Percentiles rank a stretch among this genome's conserved stretches.
Conservation (phyloP, 2,113 vertebrate species). For the Anser brachyrhynchus region DNA sequence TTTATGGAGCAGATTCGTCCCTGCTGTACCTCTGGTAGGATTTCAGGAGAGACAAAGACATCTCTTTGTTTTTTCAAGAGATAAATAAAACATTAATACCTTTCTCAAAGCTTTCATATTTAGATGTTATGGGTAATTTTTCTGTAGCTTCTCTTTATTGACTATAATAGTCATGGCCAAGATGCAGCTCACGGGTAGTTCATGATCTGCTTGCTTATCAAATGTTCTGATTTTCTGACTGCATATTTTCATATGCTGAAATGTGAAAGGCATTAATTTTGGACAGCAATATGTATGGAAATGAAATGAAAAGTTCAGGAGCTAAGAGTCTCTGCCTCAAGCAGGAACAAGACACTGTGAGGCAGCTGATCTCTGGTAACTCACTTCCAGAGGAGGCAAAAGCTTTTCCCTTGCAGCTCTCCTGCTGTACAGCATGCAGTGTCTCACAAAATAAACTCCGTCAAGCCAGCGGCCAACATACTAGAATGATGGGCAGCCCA, state of each 20-base stretch:
- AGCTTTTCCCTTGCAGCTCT: background rate
- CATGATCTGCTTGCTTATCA: constrained; percentile 3
- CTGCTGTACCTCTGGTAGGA: constrained; percentile 8
- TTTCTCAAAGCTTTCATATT: background rate
- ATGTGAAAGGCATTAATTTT: constrained; percentile 20
- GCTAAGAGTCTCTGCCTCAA: background rate
- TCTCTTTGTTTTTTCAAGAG: background rate
- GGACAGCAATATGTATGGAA: constrained; percentile 5
- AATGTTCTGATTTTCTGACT: constrained; percentile 1
- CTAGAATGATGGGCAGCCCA: background rate
- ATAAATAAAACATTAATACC: constrained; percentile 32
- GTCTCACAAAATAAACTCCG: background rate
- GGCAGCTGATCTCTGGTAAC: background rate
- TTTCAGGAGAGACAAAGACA: constrained; percentile 28
- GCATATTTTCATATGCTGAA: constrained; percentile 13
- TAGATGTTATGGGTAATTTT: background rate
- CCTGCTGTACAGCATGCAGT: background rate
- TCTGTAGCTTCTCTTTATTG: background rate
- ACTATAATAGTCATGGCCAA: background rate
- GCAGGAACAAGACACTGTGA: background rate
- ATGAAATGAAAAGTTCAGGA: constrained; percentile 19
- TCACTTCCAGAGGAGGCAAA: background rate
- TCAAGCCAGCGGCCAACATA: accelerated
- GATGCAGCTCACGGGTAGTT: background rate
- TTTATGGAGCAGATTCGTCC: constrained; percentile 66